Evolutionary conservation across 2,888 invertebrate genomes (phyloP).

Genomic region (Bhutanitis thaidina): DNA sequence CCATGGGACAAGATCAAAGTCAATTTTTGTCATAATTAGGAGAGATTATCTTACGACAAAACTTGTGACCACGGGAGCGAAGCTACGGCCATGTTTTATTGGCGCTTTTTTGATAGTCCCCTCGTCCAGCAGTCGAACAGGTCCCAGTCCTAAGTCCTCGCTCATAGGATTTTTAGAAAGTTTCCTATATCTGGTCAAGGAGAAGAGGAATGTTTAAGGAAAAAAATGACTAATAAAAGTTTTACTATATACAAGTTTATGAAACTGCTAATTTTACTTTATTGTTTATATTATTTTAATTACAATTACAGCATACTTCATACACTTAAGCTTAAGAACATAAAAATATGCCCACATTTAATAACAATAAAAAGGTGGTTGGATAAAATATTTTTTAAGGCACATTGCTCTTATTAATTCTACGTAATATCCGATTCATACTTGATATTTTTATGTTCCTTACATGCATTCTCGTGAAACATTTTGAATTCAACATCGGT

Average conservation of each 20-base stretch:
- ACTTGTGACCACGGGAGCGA: too few relatives aligned
- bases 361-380: too few relatives aligned
- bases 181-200: neutral
- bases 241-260: slow-evolving; percentile 5
- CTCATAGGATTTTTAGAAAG: too few relatives aligned
- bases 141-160: too few relatives aligned
- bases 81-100: too few relatives aligned
- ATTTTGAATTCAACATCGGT: neutral
- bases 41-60: too few relatives aligned
- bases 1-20: too few relatives aligned
- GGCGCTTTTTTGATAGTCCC: too few relatives aligned
- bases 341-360: neutral
- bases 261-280: neutral
- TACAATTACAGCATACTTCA: neutral
- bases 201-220: too few relatives aligned
- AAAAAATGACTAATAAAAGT: too few relatives aligned
- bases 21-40: too few relatives aligned
- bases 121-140: too few relatives aligned
- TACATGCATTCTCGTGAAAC: neutral
- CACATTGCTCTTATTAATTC: neutral
- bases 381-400: neutral
- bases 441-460: slow-evolving; percentile 1
- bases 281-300: neutral
- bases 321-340: neutral
- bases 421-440: neutral